Evolutionary conservation across 2,797 vertebrate genomes (phyloP), one percentile per base, ranked within the genome.

Genomic region (Pagetopsis macropterus): DNA sequence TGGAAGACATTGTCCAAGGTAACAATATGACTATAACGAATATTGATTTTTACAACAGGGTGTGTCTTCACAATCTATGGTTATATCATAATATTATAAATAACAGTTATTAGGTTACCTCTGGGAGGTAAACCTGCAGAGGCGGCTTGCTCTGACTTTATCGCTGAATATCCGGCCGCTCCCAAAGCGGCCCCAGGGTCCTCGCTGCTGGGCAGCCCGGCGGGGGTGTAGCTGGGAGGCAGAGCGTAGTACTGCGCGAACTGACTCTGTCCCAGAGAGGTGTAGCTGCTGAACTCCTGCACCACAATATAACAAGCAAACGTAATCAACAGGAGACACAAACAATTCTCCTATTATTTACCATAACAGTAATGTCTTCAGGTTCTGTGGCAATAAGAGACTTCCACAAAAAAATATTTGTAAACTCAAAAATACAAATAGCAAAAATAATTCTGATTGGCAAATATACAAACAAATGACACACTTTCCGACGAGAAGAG

Each of bases 221-320:
- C 84, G 0, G 96, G 93, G 17, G 94, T 92, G 51, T 97, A 98
- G 91, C 92, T 96, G 77, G 96, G 94, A 79, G 95, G 96, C 70
- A 95, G 95, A 0, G 94, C 83, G 84, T 98, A 99, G 91, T 97
- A 99, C 58, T 95, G 93, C 79, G 97, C 95, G 91, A 97, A 98
- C 88, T 97, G 97, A 83, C 84, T 95, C 86, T 97, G 97, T n/a
- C 96, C 96, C 86, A 99, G 93, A 65, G 98, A 95, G 5, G 94
- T 97, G 84, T 98, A 99, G 5, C 93, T 95, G 67, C 95, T 95
- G 73, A 97, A 98, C 0, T 99, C 98, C 98, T 99, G 74, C 0
- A 85, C 49, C 17, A 55, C 48, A 31, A 51, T 27, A 33, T 46
- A 3, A 8, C 60, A n/a, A 55, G 11, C 0, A 4, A 21, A 1